Percentiles rank a stretch among this genome's conserved stretches.
These are phyloP conservation scores for Saccostrea glomerata DNA, from an alignment of 1,140 invertebrate species.

Conservation along the genomic window DNA sequence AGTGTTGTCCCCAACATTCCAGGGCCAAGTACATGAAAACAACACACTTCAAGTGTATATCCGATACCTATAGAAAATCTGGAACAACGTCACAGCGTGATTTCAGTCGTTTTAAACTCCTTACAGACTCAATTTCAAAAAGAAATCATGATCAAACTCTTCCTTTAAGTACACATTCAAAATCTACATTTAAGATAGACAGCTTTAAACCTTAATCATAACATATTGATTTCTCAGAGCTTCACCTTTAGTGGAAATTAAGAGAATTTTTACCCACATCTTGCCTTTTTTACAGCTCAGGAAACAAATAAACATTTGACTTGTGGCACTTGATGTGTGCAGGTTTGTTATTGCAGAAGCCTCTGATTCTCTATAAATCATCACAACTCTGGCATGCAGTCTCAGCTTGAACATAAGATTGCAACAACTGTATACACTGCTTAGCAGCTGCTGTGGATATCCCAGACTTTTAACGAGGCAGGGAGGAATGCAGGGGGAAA, in stretches of 20 bases:
- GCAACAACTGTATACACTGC: constrained; percentile 16
- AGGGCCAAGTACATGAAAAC: constrained; percentile 18
- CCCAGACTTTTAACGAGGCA: constrained; percentile 34
- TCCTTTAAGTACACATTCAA: constrained; percentile 2
- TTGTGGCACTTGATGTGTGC: constrained; percentile 29
- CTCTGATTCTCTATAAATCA: constrained; percentile 17
- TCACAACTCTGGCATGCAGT: constrained; percentile 24
- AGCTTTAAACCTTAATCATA: background rate
- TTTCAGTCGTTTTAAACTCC: background rate
- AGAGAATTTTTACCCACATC: background rate
- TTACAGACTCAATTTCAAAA: background rate
- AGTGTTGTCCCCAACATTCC: constrained; percentile 13
- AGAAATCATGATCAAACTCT: background rate
- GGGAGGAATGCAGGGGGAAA: background rate
- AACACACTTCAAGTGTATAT: constrained; percentile 5
- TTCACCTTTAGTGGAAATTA: background rate
- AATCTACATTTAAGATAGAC: background rate
- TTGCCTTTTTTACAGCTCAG: constrained; percentile 25
- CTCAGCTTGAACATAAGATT: constrained; percentile 23
- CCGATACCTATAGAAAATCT: background rate
- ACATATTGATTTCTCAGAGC: constrained; percentile 14
- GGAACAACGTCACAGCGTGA: background rate
- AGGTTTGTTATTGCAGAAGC: constrained; percentile 26
- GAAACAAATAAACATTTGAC: constrained; percentile 35
- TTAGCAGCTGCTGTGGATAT: constrained; percentile 17